Percentiles rank a stretch among this genome's conserved stretches.
Evolutionary conservation across 2,113 vertebrate genomes (phyloP).

Genomic region (Ophthalmolycus amberensis): DNA sequence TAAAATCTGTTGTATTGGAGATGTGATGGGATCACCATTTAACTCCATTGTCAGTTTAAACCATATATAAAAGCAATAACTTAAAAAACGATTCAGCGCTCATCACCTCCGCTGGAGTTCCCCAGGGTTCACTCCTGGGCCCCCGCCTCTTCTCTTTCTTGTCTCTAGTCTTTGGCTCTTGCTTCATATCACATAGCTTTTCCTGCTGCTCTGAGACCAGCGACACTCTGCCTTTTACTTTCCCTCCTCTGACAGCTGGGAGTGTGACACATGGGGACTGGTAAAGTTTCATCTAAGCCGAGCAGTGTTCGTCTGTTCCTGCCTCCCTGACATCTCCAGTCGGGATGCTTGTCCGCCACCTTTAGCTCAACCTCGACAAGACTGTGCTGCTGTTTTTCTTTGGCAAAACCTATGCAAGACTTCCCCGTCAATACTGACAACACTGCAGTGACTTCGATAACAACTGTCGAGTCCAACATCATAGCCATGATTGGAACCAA

Average conservation of each 20-base stretch:
- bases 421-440: constrained; percentile 39
- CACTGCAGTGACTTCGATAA: constrained; percentile 28
- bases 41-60: background rate
- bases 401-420: constrained; percentile 6
- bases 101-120: constrained; percentile 12
- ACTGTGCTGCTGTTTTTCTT: constrained; percentile 21
- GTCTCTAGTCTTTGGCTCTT: constrained; percentile 12
- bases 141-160: constrained; percentile 19
- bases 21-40: no score
- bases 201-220: constrained; percentile 26
- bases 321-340: constrained; percentile 36
- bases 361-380: constrained; percentile 39
- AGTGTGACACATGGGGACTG: constrained; percentile 33
- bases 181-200: constrained; percentile 22
- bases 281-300: constrained; percentile 43
- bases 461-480: constrained; percentile 28
- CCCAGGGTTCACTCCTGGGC: constrained; percentile 30
- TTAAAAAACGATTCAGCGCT: background rate
- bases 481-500: constrained; percentile 23
- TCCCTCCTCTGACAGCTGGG: constrained; percentile 20
- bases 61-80: background rate
- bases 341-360: constrained; percentile 34
- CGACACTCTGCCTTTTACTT: constrained; percentile 9
- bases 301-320: constrained; percentile 34
- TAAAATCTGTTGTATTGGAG: background rate